Conservation (phyloP, 2,797 vertebrate genomes). For the Micropoecilia bifurca region DNA sequence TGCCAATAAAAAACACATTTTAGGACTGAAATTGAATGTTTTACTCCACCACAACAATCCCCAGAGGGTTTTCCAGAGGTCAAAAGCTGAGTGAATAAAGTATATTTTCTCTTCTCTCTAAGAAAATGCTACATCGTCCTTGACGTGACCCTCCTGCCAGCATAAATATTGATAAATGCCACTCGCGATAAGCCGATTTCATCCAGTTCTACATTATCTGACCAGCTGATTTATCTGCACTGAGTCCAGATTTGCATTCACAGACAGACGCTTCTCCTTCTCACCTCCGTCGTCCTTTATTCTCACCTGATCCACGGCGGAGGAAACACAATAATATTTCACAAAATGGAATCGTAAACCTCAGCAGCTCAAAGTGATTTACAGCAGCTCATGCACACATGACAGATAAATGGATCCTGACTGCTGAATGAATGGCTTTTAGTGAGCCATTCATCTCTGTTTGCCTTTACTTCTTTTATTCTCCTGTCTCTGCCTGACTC, state of each 20-base stretch:
- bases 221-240: constrained; percentile 5
- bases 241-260: constrained; percentile 7
- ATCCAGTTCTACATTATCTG: constrained; percentile 8
- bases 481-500: not conserved
- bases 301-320: not conserved
- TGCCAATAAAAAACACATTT: not conserved
- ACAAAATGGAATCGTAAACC: constrained; percentile 2
- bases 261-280: not conserved
- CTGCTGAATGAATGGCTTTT: not conserved
- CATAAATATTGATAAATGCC: constrained; percentile 11
- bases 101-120: not conserved
- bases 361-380: not conserved
- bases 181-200: not conserved
- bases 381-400: not conserved
- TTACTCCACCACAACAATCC: not conserved
- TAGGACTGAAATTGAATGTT: not conserved
- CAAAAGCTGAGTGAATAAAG: not conserved
- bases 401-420: not conserved
- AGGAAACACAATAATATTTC: constrained; percentile 2
- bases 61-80: not conserved
- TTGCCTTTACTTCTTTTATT: not conserved
- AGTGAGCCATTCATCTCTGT: not conserved
- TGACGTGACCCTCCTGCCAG: not conserved
- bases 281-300: not conserved
- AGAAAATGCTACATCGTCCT: not conserved